Percentiles rank a stretch among this genome's conserved stretches.
Evolutionary conservation across 2,797 vertebrate species (phyloP).

Genomic region (Pseudomugil tenellus): DNA sequence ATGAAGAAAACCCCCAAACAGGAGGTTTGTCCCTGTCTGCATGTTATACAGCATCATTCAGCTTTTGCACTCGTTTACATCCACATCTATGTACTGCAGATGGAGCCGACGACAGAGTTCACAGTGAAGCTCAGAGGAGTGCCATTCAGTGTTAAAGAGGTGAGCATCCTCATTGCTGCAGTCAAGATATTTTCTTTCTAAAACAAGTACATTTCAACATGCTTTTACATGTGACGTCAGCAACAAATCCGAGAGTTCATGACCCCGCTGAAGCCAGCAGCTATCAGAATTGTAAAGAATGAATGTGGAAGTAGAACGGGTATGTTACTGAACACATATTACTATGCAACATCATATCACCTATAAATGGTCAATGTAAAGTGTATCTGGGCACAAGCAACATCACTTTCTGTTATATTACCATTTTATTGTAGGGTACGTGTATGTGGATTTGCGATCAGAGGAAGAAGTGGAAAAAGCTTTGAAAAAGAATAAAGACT

Average conservation of each 20-base stretch:
- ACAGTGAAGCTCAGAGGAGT: conserved; percentile 91
- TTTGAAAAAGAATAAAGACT: conserved; percentile 91
- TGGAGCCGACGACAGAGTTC: conserved; percentile 80
- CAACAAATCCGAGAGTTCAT: conserved; percentile 92
- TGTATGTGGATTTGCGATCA: conserved; percentile 91
- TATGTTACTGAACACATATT: conserved; percentile 49
- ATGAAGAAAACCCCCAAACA: conserved; percentile 56
- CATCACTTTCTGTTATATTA: conserved; percentile 2
- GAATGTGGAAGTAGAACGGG: conserved; percentile 89
- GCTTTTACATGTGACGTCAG: conserved; percentile 67
- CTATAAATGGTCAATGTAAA: not conserved
- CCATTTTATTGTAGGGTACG: conserved; percentile 84
- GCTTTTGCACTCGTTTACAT: conserved; percentile 2
- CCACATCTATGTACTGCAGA: conserved; percentile 45
- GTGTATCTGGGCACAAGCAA: not conserved
- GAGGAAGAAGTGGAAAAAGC: conserved; percentile 90
- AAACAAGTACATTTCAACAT: not conserved
- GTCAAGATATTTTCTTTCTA: not conserved
- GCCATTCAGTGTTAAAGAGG: conserved; percentile 91
- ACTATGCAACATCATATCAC: not conserved
- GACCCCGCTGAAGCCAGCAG: conserved; percentile 89
- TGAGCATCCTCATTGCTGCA: conserved; percentile 45
- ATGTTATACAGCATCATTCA: not conserved
- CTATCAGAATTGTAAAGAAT: conserved; percentile 87
- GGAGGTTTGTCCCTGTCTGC: conserved; percentile 50